Conservation (phyloP, 2,797 vertebrate genomes). For the Chaunax sp. region DNA sequence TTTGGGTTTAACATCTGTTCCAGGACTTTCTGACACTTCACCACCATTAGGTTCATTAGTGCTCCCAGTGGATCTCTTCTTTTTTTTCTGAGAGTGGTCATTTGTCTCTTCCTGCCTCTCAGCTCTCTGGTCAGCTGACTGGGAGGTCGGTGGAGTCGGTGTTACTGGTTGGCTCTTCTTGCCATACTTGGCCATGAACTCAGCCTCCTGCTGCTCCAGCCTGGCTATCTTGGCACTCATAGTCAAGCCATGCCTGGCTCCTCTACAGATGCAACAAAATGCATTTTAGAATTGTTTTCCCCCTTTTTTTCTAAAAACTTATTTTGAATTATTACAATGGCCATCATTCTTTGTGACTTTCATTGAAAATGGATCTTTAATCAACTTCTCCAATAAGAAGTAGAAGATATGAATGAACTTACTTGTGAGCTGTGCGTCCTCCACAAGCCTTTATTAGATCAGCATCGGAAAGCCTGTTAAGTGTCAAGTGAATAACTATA, state of each 20-base stretch:
- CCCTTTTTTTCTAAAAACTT: neutral
- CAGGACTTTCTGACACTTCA: constrained; percentile 4
- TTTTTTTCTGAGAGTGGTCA: constrained; percentile 31
- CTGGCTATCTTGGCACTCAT: constrained; percentile 95
- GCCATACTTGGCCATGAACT: constrained; percentile 87
- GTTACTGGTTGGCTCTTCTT: constrained; percentile 63
- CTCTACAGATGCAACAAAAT: constrained; percentile 74
- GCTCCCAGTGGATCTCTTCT: constrained; percentile 13
- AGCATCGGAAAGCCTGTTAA: constrained; percentile 86
- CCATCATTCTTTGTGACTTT: neutral
- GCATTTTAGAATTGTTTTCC: neutral
- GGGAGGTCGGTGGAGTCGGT: neutral
- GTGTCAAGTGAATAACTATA: neutral
- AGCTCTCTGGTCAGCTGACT: neutral
- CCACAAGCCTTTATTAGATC: constrained; percentile 90
- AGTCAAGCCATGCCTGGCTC: constrained; percentile 90
- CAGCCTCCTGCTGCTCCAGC: constrained; percentile 92
- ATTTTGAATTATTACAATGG: neutral
- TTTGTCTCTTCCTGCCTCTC: constrained; percentile 26
- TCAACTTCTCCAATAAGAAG: neutral
- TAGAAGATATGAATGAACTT: constrained; percentile 54
- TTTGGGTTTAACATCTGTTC: constrained; percentile 32
- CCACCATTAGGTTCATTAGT: neutral
- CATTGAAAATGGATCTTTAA: neutral
- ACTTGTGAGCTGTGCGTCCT: constrained; percentile 97